Evolutionary conservation across 2,888 invertebrate genomes (phyloP).

Genomic region (Hoplodrina ambigua): DNA sequence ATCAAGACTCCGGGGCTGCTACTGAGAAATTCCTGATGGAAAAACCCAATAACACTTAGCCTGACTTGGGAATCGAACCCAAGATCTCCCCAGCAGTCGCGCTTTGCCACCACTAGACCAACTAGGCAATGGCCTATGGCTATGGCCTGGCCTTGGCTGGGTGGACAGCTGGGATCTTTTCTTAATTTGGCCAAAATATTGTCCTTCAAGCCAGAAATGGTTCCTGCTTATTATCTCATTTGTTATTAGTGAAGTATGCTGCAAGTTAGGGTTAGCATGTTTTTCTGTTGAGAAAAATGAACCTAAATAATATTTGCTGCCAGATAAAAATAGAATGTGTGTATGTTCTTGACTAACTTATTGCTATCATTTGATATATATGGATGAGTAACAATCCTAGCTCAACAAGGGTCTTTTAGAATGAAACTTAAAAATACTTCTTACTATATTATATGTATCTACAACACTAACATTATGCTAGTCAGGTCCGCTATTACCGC

Average conservation of each 20-base stretch:
- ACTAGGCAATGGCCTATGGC: no score
- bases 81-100: no score
- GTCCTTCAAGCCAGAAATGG: not conserved
- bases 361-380: no score
- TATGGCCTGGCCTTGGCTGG: no score
- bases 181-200: not conserved
- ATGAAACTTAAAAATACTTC: not conserved
- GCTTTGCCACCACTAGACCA: no score
- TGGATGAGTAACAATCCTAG: no score
- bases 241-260: not conserved
- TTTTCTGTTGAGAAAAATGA: conserved; percentile 3
- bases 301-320: not conserved
- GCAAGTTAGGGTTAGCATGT: not conserved
- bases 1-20: no score
- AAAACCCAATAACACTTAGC: no score
- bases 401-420: no score
- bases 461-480: not conserved
- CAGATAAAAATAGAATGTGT: not conserved
- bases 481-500: not conserved
- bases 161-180: no score
- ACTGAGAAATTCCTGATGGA: no score
- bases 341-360: not conserved
- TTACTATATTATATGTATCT: not conserved
- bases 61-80: no score
- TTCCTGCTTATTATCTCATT: not conserved